Base-by-base conservation (phyloP, 2,113 vertebrate species). In the Thamnophis sirtalis region DNA sequence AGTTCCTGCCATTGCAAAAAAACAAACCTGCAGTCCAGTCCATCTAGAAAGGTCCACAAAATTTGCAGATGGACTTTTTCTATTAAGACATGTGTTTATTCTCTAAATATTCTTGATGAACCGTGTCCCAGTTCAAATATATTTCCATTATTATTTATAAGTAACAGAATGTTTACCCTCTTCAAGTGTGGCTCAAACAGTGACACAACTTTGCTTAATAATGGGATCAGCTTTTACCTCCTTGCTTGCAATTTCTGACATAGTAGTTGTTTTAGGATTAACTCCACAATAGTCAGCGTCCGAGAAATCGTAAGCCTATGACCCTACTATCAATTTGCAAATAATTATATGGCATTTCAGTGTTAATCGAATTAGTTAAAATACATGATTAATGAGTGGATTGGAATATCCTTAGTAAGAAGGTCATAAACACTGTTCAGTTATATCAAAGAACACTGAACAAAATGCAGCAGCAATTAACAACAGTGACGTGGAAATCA, bases 11-110 rank as follows among this genome's bases (percentile, higher is more conserved):
- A 26, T 63, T 89, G 89, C 89, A 33, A 15, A 53, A 22, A 54
- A 92, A 43, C n/a, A 53, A 91, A 17, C 54, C 54, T 58, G 24
- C 48, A 19, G 49, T 26, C 60, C n/a, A n/a, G 0, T 7, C n/a
- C 22, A 38, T 54, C 80, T 89, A 9, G 86, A 90, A 89, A 33
- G 43, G 92, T 84, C 93, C 91, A 89, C 92, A 91, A 51, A n/a
- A 7, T 68, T 53, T 53, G 3, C 60, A 43, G 17, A 87, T 53
- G 93, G 56, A 80, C 88, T 53, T 90, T 95, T 24, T 53, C 22
- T 93, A 58, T 48, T 55, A 63, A 93, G 93, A 93, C 86, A 22
- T 91, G 28, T 92, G 86, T 93, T 90, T 60, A 93, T 93, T 88
- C 0, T 7, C 93, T n/a, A 54, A 55, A 95, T 86, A 56, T 93